Conservation (phyloP, 1,140 invertebrate species). For the Trichonephila clavipes region DNA sequence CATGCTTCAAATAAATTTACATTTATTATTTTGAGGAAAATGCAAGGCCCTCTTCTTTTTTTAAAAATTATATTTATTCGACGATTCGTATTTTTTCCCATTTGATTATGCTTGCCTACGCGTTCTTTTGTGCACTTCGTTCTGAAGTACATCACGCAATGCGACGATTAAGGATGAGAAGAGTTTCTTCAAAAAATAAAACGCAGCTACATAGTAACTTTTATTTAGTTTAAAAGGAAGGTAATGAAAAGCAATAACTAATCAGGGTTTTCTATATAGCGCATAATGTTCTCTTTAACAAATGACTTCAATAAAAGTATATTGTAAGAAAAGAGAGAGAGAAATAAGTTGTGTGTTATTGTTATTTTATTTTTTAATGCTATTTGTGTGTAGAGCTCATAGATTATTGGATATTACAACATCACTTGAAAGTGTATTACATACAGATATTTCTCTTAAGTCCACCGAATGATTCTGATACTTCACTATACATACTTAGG, state of each 20-base stretch:
- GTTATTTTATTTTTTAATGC: background rate
- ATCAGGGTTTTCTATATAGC: background rate
- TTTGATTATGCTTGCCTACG: conserved; percentile 16
- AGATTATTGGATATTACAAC: no score
- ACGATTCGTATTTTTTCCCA: background rate
- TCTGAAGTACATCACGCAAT: background rate
- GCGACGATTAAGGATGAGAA: background rate
- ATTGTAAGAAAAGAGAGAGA: background rate
- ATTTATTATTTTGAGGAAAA: conserved; percentile 22
- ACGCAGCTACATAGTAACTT: background rate
- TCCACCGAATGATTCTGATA: no score
- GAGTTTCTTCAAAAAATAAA: background rate
- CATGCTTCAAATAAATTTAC: conserved; percentile 24
- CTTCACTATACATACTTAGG: no score
- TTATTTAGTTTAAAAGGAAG: background rate
- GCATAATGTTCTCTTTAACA: background rate
- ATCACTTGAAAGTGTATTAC: no score
- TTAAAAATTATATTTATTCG: conserved; percentile 15
- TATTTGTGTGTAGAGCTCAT: background rate
- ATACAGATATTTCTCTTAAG: no score
- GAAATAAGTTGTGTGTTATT: background rate
- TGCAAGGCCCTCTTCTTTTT: background rate
- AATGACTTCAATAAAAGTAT: background rate
- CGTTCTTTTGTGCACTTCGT: background rate
- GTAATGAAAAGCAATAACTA: conserved; percentile 37